Evolutionary conservation across 2,797 vertebrate genomes (phyloP).

Genomic region (Harpagifer antarcticus): DNA sequence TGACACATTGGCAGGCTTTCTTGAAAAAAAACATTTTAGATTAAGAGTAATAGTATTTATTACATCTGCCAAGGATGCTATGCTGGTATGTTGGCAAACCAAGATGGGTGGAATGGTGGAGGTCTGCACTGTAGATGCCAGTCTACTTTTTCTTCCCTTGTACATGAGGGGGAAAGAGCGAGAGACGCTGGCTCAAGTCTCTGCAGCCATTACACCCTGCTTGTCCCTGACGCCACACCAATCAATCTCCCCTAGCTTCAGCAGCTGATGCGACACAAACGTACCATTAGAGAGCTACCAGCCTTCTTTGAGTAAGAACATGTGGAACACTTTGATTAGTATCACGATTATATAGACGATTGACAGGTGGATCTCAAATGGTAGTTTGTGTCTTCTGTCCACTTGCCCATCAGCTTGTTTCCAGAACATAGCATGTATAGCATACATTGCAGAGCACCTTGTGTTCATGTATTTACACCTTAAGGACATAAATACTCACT

Average conservation of each 20-base stretch:
- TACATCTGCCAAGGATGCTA: no score
- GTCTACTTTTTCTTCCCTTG: no score
- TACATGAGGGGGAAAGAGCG: background rate
- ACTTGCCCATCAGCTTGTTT: background rate
- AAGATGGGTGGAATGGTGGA: no score
- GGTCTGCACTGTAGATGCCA: no score
- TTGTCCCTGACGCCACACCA: conserved; percentile 15
- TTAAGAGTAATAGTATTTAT: background rate
- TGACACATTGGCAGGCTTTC: background rate
- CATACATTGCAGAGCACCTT: background rate
- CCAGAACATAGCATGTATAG: background rate
- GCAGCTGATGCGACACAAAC: background rate
- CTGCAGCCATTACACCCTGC: background rate
- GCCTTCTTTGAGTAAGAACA: background rate
- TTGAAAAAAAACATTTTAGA: background rate
- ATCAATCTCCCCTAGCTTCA: conserved; percentile 33
- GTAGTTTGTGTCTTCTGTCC: background rate
- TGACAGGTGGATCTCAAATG: background rate
- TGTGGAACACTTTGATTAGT: background rate
- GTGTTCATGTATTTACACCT: background rate
- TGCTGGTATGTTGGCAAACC: no score
- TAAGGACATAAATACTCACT: background rate
- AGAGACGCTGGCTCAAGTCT: no score
- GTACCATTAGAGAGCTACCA: conserved; percentile 3
- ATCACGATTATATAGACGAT: background rate